phyloP scores from a whole-genome alignment of 1,140 invertebrate genomes.

The Euura saliciscinereae region DNA sequence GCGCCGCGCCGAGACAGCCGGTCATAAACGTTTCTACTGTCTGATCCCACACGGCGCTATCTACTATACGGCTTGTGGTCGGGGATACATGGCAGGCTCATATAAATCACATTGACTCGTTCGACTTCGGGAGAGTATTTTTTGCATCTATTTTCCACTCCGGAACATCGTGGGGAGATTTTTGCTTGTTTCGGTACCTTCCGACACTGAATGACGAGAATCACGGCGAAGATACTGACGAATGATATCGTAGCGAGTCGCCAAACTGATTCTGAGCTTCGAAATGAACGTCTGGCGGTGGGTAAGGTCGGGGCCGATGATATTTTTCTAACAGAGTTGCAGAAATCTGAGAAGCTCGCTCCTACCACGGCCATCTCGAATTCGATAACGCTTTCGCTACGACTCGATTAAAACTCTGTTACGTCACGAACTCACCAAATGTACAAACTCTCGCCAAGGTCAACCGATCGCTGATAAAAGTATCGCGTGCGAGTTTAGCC shows the following conservation, averaged over 20 bases:
- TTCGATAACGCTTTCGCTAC: background rate
- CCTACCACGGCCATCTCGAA: background rate
- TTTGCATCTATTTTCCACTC: too few species aligned
- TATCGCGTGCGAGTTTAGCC: background rate
- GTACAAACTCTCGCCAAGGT: background rate
- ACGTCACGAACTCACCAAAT: background rate
- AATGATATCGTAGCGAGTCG: too few species aligned
- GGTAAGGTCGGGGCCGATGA: slow-evolving; percentile 6
- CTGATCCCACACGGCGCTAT: too few species aligned
- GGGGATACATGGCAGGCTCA: too few species aligned
- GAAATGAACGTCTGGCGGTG: background rate
- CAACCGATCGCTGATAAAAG: background rate
- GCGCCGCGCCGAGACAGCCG: background rate
- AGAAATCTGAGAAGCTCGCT: background rate
- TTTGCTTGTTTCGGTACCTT: too few species aligned
- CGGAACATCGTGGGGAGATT: too few species aligned
- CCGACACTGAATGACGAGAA: too few species aligned
- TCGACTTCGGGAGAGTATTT: too few species aligned
- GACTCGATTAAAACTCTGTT: background rate
- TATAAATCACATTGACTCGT: too few species aligned
- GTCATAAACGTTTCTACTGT: too few species aligned
- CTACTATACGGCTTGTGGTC: too few species aligned
- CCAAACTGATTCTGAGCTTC: background rate
- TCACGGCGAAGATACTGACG: too few species aligned
- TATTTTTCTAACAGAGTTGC: slow-evolving; percentile 5